phyloP scores from a whole-genome alignment of 2,113 vertebrate genomes.

The Eira barbara region DNA sequence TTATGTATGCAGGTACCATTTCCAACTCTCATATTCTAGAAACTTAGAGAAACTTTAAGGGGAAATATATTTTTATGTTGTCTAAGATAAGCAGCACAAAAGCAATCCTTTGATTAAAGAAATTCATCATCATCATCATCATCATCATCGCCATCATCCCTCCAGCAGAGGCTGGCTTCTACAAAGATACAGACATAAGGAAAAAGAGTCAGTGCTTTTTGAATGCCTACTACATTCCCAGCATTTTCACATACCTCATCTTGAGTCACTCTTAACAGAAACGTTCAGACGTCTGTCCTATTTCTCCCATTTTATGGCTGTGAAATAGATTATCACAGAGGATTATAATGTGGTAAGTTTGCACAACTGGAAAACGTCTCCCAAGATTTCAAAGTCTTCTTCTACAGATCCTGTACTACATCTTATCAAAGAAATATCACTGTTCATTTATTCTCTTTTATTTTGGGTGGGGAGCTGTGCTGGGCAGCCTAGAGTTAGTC shows the following conservation, averaged over 20 bases:
- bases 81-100: not conserved
- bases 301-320: not conserved
- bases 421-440: not conserved
- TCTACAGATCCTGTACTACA: not conserved
- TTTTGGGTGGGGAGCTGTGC: not conserved
- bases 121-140: not conserved
- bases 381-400: not conserved
- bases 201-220: not conserved
- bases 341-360: not conserved
- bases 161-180: not conserved
- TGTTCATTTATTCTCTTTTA: not conserved
- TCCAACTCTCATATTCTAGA: not conserved
- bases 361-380: not conserved
- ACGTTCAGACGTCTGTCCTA: not conserved
- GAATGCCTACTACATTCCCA: not conserved
- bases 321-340: not conserved
- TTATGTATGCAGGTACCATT: not conserved
- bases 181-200: not conserved
- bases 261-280: not conserved
- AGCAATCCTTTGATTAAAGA: not conserved
- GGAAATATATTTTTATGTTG: not conserved
- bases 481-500: not conserved
- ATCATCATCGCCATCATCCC: too few species aligned
- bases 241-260: not conserved
- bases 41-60: not conserved